Evolutionary conservation across 1,140 invertebrate genomes (phyloP).

Genomic region (Penaeus japonicus): DNA sequence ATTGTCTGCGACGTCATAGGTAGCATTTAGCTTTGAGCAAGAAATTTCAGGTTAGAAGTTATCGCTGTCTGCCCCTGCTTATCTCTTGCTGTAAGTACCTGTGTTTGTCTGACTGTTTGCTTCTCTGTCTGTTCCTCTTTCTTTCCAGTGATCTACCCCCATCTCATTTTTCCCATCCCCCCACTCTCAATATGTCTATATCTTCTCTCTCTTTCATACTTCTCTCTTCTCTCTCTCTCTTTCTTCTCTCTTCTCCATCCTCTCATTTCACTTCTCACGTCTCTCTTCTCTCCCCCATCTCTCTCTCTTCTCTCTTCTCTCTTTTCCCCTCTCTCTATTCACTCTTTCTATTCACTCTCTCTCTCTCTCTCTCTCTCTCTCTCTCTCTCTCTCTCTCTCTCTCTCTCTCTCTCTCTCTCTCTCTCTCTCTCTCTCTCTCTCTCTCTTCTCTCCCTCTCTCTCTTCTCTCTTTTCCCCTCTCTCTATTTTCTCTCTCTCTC

Average conservation of each 20-base stretch:
- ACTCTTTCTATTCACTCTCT: neutral
- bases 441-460: constrained; percentile 30
- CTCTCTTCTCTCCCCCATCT: too few relatives aligned
- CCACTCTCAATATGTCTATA: too few relatives aligned
- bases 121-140: too few relatives aligned
- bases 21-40: constrained; percentile 51
- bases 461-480: neutral
- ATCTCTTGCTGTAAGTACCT: too few relatives aligned
- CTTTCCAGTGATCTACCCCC: too few relatives aligned
- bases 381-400: neutral
- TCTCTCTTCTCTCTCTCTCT: too few relatives aligned
- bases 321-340: neutral
- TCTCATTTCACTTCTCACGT: too few relatives aligned
- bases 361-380: neutral
- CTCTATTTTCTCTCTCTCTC: constrained; percentile 15
- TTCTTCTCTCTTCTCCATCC: too few relatives aligned
- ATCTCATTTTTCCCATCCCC: too few relatives aligned
- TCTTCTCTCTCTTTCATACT: too few relatives aligned
- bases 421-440: constrained; percentile 54
- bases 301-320: too few relatives aligned
- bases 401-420: constrained; percentile 1
- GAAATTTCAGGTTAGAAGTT: constrained; percentile 11
- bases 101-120: too few relatives aligned
- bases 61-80: neutral
- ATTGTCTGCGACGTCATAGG: constrained; percentile 21